These are phyloP conservation scores for Apodemus sylvaticus DNA, from an alignment of 2,113 vertebrate genomes.

Conservation along the genomic window DNA sequence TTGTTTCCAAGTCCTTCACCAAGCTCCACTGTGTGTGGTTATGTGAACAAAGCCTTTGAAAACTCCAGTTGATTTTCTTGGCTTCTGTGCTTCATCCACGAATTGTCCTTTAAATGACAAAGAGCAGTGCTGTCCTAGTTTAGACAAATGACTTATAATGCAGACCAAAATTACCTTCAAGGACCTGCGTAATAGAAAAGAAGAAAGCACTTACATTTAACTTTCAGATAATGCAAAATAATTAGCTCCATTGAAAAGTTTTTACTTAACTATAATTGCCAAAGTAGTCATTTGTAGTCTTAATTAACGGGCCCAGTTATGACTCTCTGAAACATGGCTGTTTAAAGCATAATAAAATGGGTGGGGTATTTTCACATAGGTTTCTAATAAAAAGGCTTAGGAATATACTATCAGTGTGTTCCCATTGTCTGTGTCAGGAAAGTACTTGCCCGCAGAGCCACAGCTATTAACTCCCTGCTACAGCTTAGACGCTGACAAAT, in stretches of 20 bases:
- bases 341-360: constrained; percentile 34
- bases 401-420: background rate
- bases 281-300: constrained; percentile 13
- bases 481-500: background rate
- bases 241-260: constrained; percentile 33
- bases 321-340: constrained; percentile 23
- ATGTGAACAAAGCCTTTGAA: constrained; percentile 48
- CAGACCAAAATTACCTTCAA: constrained; percentile 24
- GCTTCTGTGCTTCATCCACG: background rate
- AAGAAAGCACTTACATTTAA: constrained; percentile 45
- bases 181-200: constrained; percentile 1
- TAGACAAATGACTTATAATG: constrained; percentile 2
- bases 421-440: background rate
- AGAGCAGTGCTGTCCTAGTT: background rate
- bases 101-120: constrained; percentile 54
- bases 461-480: background rate
- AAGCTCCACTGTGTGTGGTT: background rate
- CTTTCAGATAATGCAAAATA: constrained; percentile 44
- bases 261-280: constrained; percentile 17
- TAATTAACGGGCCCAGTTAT: constrained; percentile 41
- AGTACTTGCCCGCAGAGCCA: background rate
- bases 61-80: constrained; percentile 8
- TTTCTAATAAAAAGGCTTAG: constrained; percentile 25
- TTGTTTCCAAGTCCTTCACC: background rate
- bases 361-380: constrained; percentile 17